These are phyloP conservation scores for Cacatua alba DNA, from an alignment of 2,113 vertebrate species.

Conservation along the genomic window DNA sequence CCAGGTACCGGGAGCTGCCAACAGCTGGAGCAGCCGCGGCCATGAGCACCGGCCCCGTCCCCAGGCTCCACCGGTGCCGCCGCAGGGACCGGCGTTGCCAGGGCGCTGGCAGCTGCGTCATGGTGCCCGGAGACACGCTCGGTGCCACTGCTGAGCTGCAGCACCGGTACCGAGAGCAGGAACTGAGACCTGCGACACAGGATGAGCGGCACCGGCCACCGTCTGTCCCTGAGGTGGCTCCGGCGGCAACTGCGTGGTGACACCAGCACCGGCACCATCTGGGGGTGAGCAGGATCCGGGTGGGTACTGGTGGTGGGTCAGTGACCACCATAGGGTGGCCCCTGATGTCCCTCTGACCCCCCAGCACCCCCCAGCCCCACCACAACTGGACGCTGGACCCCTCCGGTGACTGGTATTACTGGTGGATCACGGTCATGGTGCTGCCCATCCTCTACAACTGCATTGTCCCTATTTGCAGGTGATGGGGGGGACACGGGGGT, in stretches of 20 bases:
- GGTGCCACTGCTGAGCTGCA: neutral
- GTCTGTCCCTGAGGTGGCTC: neutral
- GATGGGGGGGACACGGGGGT: neutral
- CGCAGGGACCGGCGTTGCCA: neutral
- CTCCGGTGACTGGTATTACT: constrained; percentile 83
- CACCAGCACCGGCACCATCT: too few relatives aligned
- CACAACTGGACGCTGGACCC: constrained; percentile 77
- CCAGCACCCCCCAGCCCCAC: rapidly evolving
- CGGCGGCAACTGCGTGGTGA: too few relatives aligned
- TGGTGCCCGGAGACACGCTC: neutral
- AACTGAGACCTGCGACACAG: too few relatives aligned
- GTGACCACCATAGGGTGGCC: too few relatives aligned
- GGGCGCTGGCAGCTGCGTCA: neutral
- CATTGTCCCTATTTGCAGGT: constrained; percentile 89
- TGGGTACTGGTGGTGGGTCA: neutral
- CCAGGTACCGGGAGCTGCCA: neutral
- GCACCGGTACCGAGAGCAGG: neutral
- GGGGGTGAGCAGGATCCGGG: neutral
- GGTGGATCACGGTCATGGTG: constrained; percentile 87
- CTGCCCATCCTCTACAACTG: constrained; percentile 89
- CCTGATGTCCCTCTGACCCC: neutral
- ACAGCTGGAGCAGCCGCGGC: neutral
- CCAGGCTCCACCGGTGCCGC: too few relatives aligned
- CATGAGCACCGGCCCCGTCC: too few relatives aligned
- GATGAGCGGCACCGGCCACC: neutral